These are phyloP conservation scores for Endotricha flammealis DNA, from an alignment of 2,888 invertebrate genomes.

Conservation along the genomic window DNA sequence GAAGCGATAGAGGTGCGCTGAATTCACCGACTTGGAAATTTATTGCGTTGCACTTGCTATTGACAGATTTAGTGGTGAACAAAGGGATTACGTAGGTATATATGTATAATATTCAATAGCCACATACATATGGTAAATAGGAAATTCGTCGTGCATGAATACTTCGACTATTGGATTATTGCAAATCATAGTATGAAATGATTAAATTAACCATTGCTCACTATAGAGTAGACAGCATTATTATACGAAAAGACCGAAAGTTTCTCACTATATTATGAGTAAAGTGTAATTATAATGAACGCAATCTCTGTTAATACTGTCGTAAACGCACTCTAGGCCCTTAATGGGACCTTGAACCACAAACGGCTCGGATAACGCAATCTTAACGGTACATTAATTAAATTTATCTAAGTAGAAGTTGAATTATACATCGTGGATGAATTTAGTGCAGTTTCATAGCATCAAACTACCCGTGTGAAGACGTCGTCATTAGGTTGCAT, in stretches of 20 bases:
- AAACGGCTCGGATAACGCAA: constrained; percentile 18
- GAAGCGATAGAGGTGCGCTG: constrained; percentile 20
- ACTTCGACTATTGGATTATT: constrained; percentile 5
- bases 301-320: not conserved
- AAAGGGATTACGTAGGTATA: constrained; percentile 28
- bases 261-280: too few species aligned
- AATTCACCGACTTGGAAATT: constrained; percentile 25
- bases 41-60: constrained; percentile 27
- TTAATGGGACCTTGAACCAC: constrained; percentile 6
- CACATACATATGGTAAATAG: constrained; percentile 7
- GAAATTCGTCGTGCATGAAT: constrained; percentile 11
- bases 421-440: constrained; percentile 19
- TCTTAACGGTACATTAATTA: constrained; percentile 44
- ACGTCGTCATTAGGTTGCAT: constrained; percentile 19
- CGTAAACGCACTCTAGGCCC: not conserved
- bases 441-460: constrained; percentile 20
- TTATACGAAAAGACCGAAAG: not conserved
- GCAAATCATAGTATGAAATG: constrained; percentile 4
- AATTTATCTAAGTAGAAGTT: constrained; percentile 25
- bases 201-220: constrained; percentile 1
- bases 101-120: constrained; percentile 12
- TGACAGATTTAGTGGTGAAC: constrained; percentile 33
- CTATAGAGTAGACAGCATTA: not conserved
- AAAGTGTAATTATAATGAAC: too few species aligned
- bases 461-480: constrained; percentile 13